phyloP scores from a whole-genome alignment of 1,140 invertebrate genomes.

The Saccostrea echinata region DNA sequence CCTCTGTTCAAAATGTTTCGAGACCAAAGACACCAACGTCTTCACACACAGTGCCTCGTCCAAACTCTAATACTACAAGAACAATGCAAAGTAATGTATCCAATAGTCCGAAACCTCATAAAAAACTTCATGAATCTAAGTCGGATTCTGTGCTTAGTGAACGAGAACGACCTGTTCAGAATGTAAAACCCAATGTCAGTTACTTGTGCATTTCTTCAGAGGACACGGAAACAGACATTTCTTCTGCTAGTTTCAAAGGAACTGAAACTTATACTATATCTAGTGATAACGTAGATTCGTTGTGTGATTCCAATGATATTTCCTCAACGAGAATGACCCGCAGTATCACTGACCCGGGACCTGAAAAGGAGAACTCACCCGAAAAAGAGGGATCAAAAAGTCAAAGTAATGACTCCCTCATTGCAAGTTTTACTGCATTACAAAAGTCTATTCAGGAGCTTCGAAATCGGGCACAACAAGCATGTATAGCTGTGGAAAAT shows the following conservation, averaged over 20 bases:
- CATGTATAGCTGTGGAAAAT: slow-evolving; percentile 35
- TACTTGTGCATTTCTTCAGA: slow-evolving; percentile 40
- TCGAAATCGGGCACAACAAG: slow-evolving; percentile 40
- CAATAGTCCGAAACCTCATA: slow-evolving; percentile 1
- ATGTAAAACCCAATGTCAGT: slow-evolving; percentile 46
- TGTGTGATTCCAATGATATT: neutral
- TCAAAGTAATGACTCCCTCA: slow-evolving; percentile 30
- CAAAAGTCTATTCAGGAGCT: slow-evolving; percentile 41
- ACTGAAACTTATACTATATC: slow-evolving; percentile 34
- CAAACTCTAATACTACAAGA: slow-evolving; percentile 53
- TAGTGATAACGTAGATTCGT: neutral
- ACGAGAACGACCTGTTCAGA: slow-evolving; percentile 19
- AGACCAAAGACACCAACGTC: slow-evolving; percentile 62
- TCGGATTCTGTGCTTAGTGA: slow-evolving; percentile 33
- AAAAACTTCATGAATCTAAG: slow-evolving; percentile 16
- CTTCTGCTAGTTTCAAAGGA: slow-evolving; percentile 4
- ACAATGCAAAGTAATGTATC: slow-evolving; percentile 42
- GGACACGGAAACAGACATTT: neutral
- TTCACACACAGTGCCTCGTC: slow-evolving; percentile 29
- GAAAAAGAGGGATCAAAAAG: neutral
- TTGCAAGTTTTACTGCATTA: slow-evolving; percentile 44
- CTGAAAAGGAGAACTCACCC: neutral
- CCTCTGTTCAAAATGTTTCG: neutral
- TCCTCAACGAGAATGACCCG: slow-evolving; percentile 28
- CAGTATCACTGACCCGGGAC: slow-evolving; percentile 33